Evolutionary conservation across 1,140 invertebrate genomes (phyloP).

Genomic region (Mercenaria mercenaria): DNA sequence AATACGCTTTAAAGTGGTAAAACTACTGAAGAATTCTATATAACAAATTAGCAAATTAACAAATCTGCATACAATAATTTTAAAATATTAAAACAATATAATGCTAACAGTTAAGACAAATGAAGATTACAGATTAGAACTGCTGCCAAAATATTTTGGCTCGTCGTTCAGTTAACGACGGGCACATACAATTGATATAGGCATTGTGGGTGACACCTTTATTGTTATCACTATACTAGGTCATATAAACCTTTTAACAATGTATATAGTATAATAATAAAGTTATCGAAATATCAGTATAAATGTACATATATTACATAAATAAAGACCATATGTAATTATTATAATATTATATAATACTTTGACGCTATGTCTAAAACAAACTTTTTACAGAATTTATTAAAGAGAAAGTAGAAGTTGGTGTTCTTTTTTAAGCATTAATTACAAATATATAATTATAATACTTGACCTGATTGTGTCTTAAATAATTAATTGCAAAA

Average conservation of each 20-base stretch:
- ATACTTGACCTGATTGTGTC: no score
- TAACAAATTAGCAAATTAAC: background rate
- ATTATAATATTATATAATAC: no score
- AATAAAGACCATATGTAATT: background rate
- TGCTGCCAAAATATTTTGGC: background rate
- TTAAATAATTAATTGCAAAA: background rate
- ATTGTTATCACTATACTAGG: background rate
- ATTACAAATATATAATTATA: no score
- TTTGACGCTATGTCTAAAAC: no score
- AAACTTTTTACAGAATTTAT: no score
- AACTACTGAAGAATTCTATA: background rate
- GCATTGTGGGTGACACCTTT: background rate
- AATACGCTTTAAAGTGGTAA: background rate
- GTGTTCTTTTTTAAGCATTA: no score
- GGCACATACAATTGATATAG: background rate
- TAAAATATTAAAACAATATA: background rate
- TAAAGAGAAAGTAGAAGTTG: no score
- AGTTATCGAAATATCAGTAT: background rate
- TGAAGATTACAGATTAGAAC: background rate
- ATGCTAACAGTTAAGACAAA: constrained; percentile 9
- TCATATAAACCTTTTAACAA: background rate
- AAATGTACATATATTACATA: background rate
- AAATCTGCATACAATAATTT: background rate
- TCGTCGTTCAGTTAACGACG: constrained; percentile 1
- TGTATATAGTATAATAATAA: background rate